Evolutionary conservation across 2,113 vertebrate species (phyloP).

Genomic region (Alosa alosa): DNA sequence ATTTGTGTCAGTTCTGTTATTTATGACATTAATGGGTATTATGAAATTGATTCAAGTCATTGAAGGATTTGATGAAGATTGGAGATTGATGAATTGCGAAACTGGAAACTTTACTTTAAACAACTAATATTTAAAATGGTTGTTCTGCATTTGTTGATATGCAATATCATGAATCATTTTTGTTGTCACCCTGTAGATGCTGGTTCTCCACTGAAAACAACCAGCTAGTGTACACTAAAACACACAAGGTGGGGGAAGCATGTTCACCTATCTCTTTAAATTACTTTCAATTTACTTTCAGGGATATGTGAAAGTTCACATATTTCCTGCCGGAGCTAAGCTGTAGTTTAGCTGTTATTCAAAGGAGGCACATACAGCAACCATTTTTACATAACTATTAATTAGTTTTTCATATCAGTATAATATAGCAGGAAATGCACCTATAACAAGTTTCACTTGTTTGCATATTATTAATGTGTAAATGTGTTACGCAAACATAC

Average conservation of each 20-base stretch:
- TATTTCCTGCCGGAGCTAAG: neutral
- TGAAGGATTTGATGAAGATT: no score
- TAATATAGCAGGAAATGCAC: neutral
- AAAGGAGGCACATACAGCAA: neutral
- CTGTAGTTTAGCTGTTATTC: neutral
- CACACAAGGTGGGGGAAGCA: slow-evolving; percentile 64
- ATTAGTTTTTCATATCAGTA: neutral
- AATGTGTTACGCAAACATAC: no score
- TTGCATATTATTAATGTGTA: no score
- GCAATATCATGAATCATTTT: neutral
- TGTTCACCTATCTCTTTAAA: neutral
- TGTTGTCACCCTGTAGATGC: slow-evolving; percentile 54
- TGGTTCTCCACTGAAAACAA: slow-evolving; percentile 73
- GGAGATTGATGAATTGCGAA: neutral
- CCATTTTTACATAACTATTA: neutral
- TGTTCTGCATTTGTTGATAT: neutral
- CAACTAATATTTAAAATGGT: neutral
- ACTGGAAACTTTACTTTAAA: neutral
- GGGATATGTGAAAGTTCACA: neutral
- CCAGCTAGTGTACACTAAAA: slow-evolving; percentile 70
- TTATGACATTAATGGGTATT: no score
- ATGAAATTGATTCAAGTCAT: no score
- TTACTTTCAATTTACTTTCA: neutral
- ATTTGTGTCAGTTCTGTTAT: no score
- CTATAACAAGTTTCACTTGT: neutral